These are phyloP conservation scores for Bombyx huttoni DNA, from an alignment of 2,888 invertebrate species.

Conservation along the genomic window DNA sequence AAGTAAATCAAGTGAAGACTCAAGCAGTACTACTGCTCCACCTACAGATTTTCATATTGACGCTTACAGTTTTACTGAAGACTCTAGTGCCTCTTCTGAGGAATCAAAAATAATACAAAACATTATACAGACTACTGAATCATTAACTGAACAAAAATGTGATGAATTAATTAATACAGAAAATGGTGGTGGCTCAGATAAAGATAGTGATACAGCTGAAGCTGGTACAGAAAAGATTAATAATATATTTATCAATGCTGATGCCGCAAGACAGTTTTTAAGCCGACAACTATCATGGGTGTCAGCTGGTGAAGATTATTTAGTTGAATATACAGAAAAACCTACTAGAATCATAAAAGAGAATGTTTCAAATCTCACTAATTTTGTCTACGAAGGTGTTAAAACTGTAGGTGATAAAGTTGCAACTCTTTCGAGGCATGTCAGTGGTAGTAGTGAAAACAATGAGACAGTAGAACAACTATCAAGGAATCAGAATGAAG, in stretches of 20 bases:
- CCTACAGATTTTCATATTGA: conserved; percentile 71
- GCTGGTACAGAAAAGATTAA: conserved; percentile 64
- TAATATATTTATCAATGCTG: conserved; percentile 83
- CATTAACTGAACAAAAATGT: conserved; percentile 27
- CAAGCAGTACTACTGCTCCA: conserved; percentile 72
- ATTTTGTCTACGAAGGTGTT: conserved; percentile 81
- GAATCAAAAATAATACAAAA: conserved; percentile 64
- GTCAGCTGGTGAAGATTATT: conserved; percentile 77
- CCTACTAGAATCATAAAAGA: conserved; percentile 79
- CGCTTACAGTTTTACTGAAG: conserved; percentile 68
- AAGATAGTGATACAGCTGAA: conserved; percentile 31
- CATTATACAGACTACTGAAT: conserved; percentile 39
- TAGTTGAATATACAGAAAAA: conserved; percentile 77
- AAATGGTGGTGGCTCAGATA: conserved; percentile 31
- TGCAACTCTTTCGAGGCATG: conserved; percentile 79
- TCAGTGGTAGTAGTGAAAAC: conserved; percentile 80
- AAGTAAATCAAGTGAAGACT: conserved; percentile 74
- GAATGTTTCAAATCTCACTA: conserved; percentile 81
- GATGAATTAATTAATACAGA: conserved; percentile 26
- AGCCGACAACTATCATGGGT: conserved; percentile 83
- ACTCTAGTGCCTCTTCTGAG: conserved; percentile 71
- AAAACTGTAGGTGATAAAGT: conserved; percentile 83
- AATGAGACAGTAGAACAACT: conserved; percentile 70
- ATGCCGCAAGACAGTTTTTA: conserved; percentile 82
- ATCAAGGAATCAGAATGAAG: conserved; percentile 56